Conservation (phyloP, 2,797 vertebrate genomes). For the Hirundo rustica region DNA sequence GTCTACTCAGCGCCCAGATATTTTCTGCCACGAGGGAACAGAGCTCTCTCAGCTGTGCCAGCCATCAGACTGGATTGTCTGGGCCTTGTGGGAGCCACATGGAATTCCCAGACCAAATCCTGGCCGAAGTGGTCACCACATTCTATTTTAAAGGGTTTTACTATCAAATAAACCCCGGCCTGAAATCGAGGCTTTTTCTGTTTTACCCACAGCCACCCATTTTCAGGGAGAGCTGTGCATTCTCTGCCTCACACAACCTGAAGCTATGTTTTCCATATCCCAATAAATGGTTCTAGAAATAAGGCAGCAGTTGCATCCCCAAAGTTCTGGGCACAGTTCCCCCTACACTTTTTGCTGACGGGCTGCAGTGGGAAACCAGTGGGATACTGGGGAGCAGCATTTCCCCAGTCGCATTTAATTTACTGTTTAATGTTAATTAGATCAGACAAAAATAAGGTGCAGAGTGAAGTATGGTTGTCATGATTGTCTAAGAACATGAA, state of each 20-base stretch:
- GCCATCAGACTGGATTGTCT: neutral
- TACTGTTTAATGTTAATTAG: neutral
- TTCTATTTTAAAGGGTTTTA: neutral
- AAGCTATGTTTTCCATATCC: neutral
- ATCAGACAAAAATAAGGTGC: neutral
- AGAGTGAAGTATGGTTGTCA: neutral
- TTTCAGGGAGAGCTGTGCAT: neutral
- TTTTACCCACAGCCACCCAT: neutral
- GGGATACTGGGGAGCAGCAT: neutral
- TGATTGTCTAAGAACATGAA: neutral
- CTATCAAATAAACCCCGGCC: neutral
- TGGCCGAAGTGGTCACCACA: no score
- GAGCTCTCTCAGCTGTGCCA: neutral
- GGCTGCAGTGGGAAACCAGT: neutral
- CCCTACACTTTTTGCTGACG: neutral
- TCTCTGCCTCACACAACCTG: neutral
- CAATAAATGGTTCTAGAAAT: neutral
- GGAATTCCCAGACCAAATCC: neutral
- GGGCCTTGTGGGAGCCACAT: neutral
- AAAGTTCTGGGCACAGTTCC: neutral
- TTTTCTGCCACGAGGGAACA: neutral
- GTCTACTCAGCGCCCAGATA: neutral
- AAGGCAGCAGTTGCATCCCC: neutral
- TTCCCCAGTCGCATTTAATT: neutral
- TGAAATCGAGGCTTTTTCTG: neutral